Evolutionary conservation across 2,797 vertebrate genomes (phyloP).

Genomic region (Poecile montanus): DNA sequence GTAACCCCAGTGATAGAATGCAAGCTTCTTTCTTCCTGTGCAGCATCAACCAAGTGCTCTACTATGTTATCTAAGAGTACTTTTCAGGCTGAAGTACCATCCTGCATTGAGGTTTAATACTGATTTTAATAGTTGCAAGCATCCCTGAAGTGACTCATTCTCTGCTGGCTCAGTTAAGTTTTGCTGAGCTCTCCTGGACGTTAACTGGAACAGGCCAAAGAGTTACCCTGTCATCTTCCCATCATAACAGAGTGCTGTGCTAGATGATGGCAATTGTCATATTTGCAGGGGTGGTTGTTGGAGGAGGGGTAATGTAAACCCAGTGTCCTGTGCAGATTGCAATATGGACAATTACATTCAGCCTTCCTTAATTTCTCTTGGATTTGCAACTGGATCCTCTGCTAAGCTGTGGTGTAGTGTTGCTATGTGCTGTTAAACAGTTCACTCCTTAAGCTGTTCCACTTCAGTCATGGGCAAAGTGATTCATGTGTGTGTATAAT

Average conservation of each 20-base stretch:
- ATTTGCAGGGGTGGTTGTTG: neutral
- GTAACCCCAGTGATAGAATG: neutral
- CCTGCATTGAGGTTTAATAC: neutral
- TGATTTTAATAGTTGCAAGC: neutral
- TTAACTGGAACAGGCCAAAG: neutral
- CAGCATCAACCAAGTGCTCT: neutral
- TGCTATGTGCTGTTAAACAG: conserved; percentile 61
- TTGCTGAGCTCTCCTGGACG: neutral
- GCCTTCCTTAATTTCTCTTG: conserved; percentile 28
- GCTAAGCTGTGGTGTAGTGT: conserved; percentile 42
- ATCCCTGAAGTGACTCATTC: neutral
- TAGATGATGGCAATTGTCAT: neutral
- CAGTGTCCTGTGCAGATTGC: neutral
- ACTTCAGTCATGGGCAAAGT: conserved; percentile 64
- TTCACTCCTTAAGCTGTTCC: conserved; percentile 58
- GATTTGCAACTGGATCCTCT: conserved; percentile 40
- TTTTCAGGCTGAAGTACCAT: neutral
- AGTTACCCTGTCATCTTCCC: neutral
- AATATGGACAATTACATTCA: neutral
- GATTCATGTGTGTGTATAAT: conserved; percentile 70
- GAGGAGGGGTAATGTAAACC: neutral
- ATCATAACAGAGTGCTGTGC: neutral
- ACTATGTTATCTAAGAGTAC: neutral
- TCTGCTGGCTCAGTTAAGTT: neutral
- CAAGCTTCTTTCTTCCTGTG: neutral